Evolutionary conservation across 1,140 invertebrate genomes (phyloP).

Genomic region (Microplitis mediator): DNA sequence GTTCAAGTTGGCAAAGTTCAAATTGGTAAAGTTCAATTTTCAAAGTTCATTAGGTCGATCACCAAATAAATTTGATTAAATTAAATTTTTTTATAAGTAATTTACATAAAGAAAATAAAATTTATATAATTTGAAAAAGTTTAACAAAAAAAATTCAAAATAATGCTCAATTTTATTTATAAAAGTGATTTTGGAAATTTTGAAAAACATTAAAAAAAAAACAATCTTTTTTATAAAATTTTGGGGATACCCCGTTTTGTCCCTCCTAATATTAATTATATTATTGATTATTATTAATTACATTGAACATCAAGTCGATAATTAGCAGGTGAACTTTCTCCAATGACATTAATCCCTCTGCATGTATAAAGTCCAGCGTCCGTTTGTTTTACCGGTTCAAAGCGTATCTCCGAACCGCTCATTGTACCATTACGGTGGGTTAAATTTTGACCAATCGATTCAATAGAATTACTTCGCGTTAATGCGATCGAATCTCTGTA

Average conservation of each 20-base stretch:
- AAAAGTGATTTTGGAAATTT: no score
- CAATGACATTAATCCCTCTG: constrained; percentile 80
- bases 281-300: constrained; percentile 62
- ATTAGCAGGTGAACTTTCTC: constrained; percentile 76
- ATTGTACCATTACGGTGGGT: constrained; percentile 41
- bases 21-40: no score
- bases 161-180: no score
- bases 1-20: no score
- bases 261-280: no score
- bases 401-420: constrained; percentile 68
- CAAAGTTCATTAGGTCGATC: no score
- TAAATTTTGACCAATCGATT: constrained; percentile 35
- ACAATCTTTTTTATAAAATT: no score
- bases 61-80: no score
- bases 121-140: no score
- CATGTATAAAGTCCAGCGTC: constrained; percentile 81
- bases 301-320: constrained; percentile 87
- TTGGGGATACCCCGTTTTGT: no score
- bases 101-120: not conserved
- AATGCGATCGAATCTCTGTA: constrained; percentile 61
- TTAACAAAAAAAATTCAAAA: no score
- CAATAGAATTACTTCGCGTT: constrained; percentile 22
- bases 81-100: not conserved
- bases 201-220: no score
- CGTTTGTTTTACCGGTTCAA: constrained; percentile 70